These are phyloP conservation scores for Oceanites oceanicus DNA, from an alignment of 2,113 vertebrate genomes.

Conservation along the genomic window DNA sequence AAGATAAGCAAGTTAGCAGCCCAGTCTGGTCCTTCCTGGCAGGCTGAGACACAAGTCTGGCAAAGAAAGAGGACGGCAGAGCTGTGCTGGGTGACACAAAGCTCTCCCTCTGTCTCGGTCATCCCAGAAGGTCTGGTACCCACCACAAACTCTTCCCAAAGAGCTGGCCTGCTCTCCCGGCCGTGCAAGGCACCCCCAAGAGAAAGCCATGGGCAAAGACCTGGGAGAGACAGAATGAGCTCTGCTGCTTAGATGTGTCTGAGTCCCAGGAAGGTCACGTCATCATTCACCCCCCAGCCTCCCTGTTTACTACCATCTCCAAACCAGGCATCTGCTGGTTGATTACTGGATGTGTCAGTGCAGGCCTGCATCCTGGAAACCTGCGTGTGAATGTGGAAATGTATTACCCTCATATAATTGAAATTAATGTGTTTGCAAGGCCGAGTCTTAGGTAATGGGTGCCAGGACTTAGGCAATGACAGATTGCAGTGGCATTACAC, in stretches of 20 bases:
- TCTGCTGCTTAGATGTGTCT: neutral
- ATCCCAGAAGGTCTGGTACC: neutral
- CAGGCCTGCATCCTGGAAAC: neutral
- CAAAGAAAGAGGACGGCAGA: neutral
- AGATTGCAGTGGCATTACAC: neutral
- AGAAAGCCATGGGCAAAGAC: neutral
- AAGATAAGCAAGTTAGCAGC: conserved; percentile 8
- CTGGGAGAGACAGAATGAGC: neutral
- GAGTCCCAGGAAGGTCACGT: accelerated
- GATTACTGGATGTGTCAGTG: neutral
- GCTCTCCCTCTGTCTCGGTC: neutral
- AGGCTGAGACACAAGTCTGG: neutral
- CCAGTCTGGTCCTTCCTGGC: neutral
- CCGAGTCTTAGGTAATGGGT: neutral
- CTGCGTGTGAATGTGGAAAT: accelerated
- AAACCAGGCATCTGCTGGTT: neutral
- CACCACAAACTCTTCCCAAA: neutral
- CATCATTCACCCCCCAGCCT: neutral
- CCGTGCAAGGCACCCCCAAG: neutral
- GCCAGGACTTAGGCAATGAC: neutral
- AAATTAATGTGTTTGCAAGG: neutral
- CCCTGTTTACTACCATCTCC: neutral
- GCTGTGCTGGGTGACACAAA: neutral
- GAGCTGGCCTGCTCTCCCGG: neutral
- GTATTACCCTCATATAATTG: accelerated